Percentiles rank a stretch among this genome's conserved stretches.
These are phyloP conservation scores for Coelinius sp. DNA, from an alignment of 2,888 invertebrate species.

Conservation along the genomic window DNA sequence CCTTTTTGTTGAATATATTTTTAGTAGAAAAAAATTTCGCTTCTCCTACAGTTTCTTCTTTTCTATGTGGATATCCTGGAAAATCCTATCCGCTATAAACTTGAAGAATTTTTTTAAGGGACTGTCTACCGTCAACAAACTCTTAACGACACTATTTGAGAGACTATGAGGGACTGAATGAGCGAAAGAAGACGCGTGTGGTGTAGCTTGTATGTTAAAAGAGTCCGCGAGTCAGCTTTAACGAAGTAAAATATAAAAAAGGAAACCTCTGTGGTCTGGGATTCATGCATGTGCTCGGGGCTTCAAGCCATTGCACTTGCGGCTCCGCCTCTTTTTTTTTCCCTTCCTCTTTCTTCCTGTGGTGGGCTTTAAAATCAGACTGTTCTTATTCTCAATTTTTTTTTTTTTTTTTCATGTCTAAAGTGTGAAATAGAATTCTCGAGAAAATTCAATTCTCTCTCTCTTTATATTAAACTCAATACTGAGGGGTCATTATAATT, in stretches of 20 bases:
- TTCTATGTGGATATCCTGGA: too few relatives aligned
- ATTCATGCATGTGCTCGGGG: conserved; percentile 13
- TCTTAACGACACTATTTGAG: not conserved
- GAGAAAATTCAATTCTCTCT: not conserved
- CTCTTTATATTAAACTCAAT: not conserved
- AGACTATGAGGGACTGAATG: conserved; percentile 7
- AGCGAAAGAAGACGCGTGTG: conserved; percentile 36
- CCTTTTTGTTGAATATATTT: too few relatives aligned
- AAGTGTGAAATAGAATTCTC: too few relatives aligned
- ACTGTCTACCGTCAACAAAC: not conserved
- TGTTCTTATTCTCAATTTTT: too few relatives aligned
- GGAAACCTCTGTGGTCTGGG: conserved; percentile 1
- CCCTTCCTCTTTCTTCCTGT: not conserved
- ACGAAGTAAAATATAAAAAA: conserved; percentile 17
- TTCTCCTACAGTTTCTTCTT: too few relatives aligned
- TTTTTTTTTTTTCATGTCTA: not conserved
- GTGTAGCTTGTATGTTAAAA: conserved; percentile 40
- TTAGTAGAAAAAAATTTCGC: too few relatives aligned
- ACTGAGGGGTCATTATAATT: not conserved
- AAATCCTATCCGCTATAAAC: not conserved
- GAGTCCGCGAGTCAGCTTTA: conserved; percentile 47
- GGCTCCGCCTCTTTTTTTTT: conserved; percentile 24
- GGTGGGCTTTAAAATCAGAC: not conserved
- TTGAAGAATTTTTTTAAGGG: not conserved
- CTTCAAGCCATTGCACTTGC: conserved; percentile 23